phyloP scores from a whole-genome alignment of 2,113 vertebrate species.

The Apteryx mantelli region DNA sequence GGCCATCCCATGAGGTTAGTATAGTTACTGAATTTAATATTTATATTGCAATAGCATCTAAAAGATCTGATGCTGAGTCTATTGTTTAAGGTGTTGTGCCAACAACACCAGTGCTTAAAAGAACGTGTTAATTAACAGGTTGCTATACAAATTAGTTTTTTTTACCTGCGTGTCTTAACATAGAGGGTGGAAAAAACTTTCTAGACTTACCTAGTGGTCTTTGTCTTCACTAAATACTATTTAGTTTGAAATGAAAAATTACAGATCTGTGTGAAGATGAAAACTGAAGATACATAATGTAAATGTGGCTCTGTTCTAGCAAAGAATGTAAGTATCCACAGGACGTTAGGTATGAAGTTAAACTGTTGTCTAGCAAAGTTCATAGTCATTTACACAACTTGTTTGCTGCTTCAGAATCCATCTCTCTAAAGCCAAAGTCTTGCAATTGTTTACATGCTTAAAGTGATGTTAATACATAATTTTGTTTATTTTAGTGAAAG shows the following conservation, averaged over 20 bases:
- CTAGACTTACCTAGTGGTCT: neutral
- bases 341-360: neutral
- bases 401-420: neutral
- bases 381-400: accelerated
- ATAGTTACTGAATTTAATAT: neutral
- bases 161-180: neutral
- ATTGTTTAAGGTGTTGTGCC: neutral
- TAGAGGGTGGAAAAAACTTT: neutral
- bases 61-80: neutral
- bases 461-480: neutral
- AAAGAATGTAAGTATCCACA: neutral
- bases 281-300: neutral
- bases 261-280: neutral
- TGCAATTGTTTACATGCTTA: neutral
- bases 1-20: neutral
- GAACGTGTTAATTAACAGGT: neutral
- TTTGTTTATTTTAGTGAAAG: neutral
- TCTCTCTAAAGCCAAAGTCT: neutral
- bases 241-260: neutral
- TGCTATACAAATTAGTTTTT: neutral
- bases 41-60: neutral
- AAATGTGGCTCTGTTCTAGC: neutral
- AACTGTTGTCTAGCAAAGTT: neutral
- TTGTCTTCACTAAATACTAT: neutral
- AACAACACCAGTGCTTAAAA: neutral